Evolutionary conservation across 2,888 invertebrate genomes (phyloP).

Genomic region (Horisme vitalbata): DNA sequence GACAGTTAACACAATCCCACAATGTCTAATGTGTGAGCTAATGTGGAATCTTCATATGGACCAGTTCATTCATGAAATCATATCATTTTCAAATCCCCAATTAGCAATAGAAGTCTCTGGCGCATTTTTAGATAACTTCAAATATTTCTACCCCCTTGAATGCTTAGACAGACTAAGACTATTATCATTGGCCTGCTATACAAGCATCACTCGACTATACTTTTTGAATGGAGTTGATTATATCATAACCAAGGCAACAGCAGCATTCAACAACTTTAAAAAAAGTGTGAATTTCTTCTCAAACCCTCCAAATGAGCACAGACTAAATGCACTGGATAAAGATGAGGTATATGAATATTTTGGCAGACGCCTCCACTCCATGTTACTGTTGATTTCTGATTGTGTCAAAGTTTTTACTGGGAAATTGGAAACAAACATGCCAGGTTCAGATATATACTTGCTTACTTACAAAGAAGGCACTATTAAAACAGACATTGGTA

Average conservation of each 20-base stretch:
- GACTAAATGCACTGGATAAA: conserved; percentile 48
- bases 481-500: conserved; percentile 35
- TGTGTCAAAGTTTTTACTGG: conserved; percentile 49
- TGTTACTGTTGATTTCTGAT: conserved; percentile 47
- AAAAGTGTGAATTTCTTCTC: conserved; percentile 57
- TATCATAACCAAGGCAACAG: conserved; percentile 35
- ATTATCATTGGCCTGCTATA: conserved; percentile 55
- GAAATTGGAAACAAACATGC: conserved; percentile 42
- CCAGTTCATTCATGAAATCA: conserved; percentile 58
- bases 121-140: conserved; percentile 59
- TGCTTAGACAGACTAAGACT: conserved; percentile 51
- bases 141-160: conserved; percentile 58
- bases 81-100: conserved; percentile 55
- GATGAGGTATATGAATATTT: conserved; percentile 59
- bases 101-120: conserved; percentile 59
- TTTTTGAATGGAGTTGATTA: conserved; percentile 48
- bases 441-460: conserved; percentile 49
- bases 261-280: conserved; percentile 50
- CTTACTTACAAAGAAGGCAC: conserved; percentile 51
- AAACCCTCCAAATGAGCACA: conserved; percentile 57
- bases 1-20: conserved; percentile 63
- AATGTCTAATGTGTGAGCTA: conserved; percentile 67
- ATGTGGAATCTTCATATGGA: conserved; percentile 66
- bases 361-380: conserved; percentile 52
- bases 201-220: conserved; percentile 55